These are phyloP conservation scores for Deroplatys truncata DNA, from an alignment of 2,888 invertebrate species.

Conservation along the genomic window DNA sequence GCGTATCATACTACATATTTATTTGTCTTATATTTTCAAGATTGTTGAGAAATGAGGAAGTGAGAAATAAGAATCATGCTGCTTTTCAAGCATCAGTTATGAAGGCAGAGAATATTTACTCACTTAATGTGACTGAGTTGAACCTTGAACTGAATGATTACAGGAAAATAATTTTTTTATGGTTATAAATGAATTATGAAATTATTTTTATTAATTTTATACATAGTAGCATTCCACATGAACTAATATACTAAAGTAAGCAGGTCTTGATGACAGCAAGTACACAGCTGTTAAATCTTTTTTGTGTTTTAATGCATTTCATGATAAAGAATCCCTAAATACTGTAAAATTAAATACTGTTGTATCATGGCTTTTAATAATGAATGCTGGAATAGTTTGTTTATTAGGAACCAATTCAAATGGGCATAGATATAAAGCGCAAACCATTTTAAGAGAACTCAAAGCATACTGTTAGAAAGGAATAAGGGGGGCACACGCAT, in stretches of 20 bases:
- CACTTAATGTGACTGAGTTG: neutral
- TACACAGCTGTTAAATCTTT: no score
- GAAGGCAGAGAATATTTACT: neutral
- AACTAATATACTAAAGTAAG: neutral
- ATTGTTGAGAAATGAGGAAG: neutral
- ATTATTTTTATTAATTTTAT: neutral
- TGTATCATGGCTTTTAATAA: no score
- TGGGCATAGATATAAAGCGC: no score
- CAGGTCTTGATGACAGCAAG: no score
- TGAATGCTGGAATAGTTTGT: no score
- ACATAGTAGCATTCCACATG: neutral
- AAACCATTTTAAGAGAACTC: no score
- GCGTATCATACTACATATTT: neutral
- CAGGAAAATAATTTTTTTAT: neutral
- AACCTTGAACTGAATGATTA: neutral
- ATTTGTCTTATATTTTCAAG: neutral
- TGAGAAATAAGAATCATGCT: neutral
- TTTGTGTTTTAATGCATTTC: no score
- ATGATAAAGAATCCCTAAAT: no score
- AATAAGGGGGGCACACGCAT: no score
- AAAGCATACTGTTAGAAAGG: no score
- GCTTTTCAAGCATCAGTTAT: neutral
- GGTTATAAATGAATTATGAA: neutral
- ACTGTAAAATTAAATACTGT: no score
- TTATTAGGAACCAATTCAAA: no score